phyloP scores from a whole-genome alignment of 2,797 vertebrate species.

The Champsocephalus esox region DNA sequence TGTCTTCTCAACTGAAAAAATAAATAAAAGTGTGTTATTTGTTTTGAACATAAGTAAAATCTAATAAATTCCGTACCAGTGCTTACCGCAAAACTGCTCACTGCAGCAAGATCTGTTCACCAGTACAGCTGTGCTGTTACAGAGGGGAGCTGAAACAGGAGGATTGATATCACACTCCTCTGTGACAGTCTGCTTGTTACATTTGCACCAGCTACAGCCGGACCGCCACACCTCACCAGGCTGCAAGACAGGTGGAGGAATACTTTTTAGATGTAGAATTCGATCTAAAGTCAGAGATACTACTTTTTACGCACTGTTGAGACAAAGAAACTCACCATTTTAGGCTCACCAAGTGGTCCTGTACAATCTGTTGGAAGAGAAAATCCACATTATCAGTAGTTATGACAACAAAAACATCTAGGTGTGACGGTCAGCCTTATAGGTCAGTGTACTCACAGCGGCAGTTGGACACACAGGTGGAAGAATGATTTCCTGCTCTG shows the following conservation, averaged over 20 bases:
- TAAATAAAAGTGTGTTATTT: not conserved
- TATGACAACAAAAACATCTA: not conserved
- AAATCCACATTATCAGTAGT: not conserved
- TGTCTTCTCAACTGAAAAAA: conserved; percentile 77
- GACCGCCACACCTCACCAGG: conserved; percentile 78
- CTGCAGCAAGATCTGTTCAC: conserved; percentile 66
- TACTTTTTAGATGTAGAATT: not conserved
- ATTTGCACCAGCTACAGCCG: conserved; percentile 74
- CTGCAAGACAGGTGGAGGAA: conserved; percentile 56
- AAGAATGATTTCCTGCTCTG: conserved; percentile 66
- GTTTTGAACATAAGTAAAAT: not conserved
- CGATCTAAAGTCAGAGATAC: not conserved
- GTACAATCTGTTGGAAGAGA: conserved; percentile 69
- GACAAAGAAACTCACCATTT: conserved; percentile 40
- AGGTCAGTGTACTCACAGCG: conserved; percentile 64
- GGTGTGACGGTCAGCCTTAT: not conserved
- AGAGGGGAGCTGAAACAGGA: not conserved
- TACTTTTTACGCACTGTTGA: not conserved
- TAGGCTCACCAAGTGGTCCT: conserved; percentile 75
- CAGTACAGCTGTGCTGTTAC: conserved; percentile 41
- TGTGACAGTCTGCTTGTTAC: conserved; percentile 69
- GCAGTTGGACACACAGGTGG: conserved; percentile 72
- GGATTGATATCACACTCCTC: conserved; percentile 66
- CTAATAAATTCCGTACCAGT: not conserved
- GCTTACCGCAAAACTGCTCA: conserved; percentile 69